phyloP scores from a whole-genome alignment of 2,888 invertebrate species.

The Tachystola acroxantha region DNA sequence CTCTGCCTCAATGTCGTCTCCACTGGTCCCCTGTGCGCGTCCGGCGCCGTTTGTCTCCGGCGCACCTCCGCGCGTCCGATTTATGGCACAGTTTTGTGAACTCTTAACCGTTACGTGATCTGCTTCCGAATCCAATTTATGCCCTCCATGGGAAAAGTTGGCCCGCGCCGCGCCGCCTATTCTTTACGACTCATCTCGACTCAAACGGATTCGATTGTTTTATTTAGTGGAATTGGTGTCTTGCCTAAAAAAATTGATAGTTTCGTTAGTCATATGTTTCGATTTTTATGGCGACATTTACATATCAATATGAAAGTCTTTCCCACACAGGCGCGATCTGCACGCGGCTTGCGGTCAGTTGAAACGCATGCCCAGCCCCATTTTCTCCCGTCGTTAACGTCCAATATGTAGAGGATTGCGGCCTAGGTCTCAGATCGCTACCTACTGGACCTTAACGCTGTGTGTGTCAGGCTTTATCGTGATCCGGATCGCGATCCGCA shows the following conservation, averaged over 20 bases:
- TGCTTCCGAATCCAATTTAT: slow-evolving; percentile 77
- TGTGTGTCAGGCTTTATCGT: too few relatives aligned
- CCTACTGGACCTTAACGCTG: too few relatives aligned
- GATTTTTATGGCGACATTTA: background rate
- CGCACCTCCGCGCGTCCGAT: slow-evolving; percentile 76
- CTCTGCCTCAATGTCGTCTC: background rate
- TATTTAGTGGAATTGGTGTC: slow-evolving; percentile 11
- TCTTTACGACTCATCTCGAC: slow-evolving; percentile 67
- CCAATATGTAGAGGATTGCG: too few relatives aligned
- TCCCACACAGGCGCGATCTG: too few relatives aligned
- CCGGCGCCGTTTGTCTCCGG: slow-evolving; percentile 74
- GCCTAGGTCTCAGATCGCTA: too few relatives aligned
- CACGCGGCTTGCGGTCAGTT: too few relatives aligned
- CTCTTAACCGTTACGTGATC: slow-evolving; percentile 78
- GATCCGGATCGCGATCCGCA: too few relatives aligned
- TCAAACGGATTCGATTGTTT: slow-evolving; percentile 34
- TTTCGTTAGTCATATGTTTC: too few relatives aligned
- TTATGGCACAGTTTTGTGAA: slow-evolving; percentile 78
- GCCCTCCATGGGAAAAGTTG: slow-evolving; percentile 72
- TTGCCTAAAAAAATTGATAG: too few relatives aligned
- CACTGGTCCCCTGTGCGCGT: slow-evolving; percentile 8
- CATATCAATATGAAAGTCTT: too few relatives aligned
- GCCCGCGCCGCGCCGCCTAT: slow-evolving; percentile 55
- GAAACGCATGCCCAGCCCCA: too few relatives aligned
- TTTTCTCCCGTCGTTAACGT: too few relatives aligned